Base-by-base conservation (phyloP, 2,888 invertebrate species). In the Helleia helle region DNA sequence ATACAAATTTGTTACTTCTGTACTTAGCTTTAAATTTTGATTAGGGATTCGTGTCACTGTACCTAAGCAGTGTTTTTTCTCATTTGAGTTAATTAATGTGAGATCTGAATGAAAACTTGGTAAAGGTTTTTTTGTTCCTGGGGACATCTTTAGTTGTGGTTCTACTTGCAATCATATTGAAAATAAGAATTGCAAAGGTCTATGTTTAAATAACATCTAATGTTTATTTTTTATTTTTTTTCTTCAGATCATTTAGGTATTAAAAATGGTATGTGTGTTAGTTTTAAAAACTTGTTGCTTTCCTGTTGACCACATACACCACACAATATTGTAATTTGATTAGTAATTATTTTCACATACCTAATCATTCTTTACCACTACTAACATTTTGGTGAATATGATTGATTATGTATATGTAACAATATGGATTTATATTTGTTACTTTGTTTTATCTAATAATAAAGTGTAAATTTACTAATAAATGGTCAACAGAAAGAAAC, bases 171-270 rank as follows among this genome's bases (percentile, higher is more conserved):
- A 12, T 36, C 3, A 31, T 31, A 11, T 31, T 40, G n/a, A n/a
- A n/a, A n/a, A 25, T 25, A 8, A 28, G n/a, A 11, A 24, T 40
- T 25, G 31, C 30, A 26, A 26, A 26, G 26, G 6, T 31, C n/a
- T 31, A 14, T 30, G 17, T 40, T 40, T 40, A 31, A 17, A 40
- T 40, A 26, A 26, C 26, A 31, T 31, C 25, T 26, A 12, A 63
- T 59, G 57, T 62, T 71, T 71, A 71, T 70, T 76, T 64, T 73
- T 64, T 73, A 72, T 76, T 75, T 79, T 75, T 79, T 81, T 71
- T 55, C 64, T 71, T 73, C 68, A 55, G 61, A 68, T 63, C 65
- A 43, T 52, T 26, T 40, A 31, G 51, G 8, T 22, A 34, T 22
- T 12, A 34, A 34, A 18, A 34, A 46, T 57, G 51, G 50, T 60